A percentile compares a stretch with the other conserved stretches of the same genome.
Conservation (phyloP, 2,888 invertebrate genomes). For the Mycalesis mineus region DNA sequence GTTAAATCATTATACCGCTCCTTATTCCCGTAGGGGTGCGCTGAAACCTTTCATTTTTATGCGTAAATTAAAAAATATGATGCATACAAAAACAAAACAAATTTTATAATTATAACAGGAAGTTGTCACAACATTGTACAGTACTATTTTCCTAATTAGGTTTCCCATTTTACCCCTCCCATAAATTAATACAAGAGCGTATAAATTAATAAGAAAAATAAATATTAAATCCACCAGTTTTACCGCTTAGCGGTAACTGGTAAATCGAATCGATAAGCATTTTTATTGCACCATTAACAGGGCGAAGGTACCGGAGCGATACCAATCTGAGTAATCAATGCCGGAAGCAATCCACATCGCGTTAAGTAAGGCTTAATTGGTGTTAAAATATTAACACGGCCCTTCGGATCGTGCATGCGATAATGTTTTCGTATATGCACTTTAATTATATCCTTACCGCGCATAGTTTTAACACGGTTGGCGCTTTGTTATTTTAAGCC, state of each 20-base stretch:
- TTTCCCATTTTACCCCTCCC: too few relatives aligned
- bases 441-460: not conserved
- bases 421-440: slow-evolving; percentile 9
- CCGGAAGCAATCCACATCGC: slow-evolving; percentile 51
- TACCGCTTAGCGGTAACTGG: not conserved
- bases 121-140: too few relatives aligned
- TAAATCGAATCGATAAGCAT: slow-evolving; percentile 64
- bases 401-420: slow-evolving; percentile 19
- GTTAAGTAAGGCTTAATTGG: slow-evolving; percentile 50
- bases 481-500: not conserved
- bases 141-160: too few relatives aligned
- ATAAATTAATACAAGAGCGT: too few relatives aligned
- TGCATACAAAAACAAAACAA: too few relatives aligned
- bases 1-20: too few relatives aligned
- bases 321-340: slow-evolving; percentile 72
- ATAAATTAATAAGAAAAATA: too few relatives aligned
- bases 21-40: too few relatives aligned
- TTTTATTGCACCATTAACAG: slow-evolving; percentile 76
- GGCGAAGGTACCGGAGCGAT: slow-evolving; percentile 64
- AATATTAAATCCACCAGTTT: too few relatives aligned
- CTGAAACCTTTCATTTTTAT: too few relatives aligned
- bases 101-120: too few relatives aligned
- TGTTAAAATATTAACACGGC: slow-evolving; percentile 43
- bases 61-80: too few relatives aligned
- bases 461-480: not conserved